These are phyloP conservation scores for Scophthalmus maximus DNA, from an alignment of 2,113 vertebrate genomes.

Conservation along the genomic window DNA sequence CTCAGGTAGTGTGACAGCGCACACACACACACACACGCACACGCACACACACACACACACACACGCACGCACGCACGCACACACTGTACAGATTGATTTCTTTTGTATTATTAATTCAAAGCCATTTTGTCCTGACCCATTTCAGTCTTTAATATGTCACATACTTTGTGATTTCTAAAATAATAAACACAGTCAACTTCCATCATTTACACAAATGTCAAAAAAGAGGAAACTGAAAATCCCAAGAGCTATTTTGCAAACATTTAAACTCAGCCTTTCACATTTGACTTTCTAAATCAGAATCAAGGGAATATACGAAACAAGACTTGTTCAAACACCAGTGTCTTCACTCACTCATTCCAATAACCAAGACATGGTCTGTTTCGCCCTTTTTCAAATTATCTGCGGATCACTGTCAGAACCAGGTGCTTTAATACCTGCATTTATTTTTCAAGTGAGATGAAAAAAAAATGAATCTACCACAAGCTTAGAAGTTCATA, in stretches of 20 bases:
- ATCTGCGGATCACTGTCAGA: slow-evolving; percentile 27
- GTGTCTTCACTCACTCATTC: slow-evolving; percentile 33
- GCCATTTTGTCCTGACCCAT: neutral
- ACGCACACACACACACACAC: slow-evolving; percentile 29
- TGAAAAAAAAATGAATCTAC: slow-evolving; percentile 26
- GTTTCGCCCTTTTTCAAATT: slow-evolving; percentile 19
- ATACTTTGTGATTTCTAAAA: neutral
- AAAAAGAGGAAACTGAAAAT: slow-evolving; percentile 1
- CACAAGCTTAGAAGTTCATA: slow-evolving; percentile 44
- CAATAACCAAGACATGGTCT: slow-evolving; percentile 13
- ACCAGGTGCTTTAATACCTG: neutral
- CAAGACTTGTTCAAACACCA: slow-evolving; percentile 21
- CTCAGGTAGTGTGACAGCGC: slow-evolving; percentile 93
- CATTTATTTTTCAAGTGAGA: slow-evolving; percentile 41
- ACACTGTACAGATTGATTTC: neutral
- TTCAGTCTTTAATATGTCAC: neutral
- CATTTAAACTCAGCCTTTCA: slow-evolving; percentile 15
- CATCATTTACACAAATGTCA: slow-evolving; percentile 10
- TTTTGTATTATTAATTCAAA: neutral
- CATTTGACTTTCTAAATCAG: slow-evolving; percentile 14
- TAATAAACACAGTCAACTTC: neutral
- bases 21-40: slow-evolving; percentile 7
- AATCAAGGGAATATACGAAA: slow-evolving; percentile 27
- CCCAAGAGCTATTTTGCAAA: neutral
- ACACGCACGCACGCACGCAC: slow-evolving; percentile 12